Percentiles rank a stretch among this genome's conserved stretches.
Conservation (phyloP, 2,797 vertebrate species). For the Propithecus deckenii region DNA sequence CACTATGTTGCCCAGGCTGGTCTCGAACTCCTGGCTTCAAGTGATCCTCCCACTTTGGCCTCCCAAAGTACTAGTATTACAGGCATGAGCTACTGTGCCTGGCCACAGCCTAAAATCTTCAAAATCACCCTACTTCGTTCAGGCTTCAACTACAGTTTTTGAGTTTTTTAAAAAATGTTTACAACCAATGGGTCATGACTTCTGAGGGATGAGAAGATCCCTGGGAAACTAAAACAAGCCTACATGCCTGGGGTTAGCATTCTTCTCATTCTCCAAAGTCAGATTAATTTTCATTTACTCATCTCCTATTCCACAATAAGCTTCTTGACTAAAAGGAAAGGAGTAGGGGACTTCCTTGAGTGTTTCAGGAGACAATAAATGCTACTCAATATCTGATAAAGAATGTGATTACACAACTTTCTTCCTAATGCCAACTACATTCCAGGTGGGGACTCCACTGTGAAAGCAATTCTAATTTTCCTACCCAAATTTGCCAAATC, state of each 20-base stretch:
- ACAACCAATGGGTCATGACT: background rate
- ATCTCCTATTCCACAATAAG: constrained; percentile 40
- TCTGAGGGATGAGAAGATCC: background rate
- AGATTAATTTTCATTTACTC: constrained; percentile 46
- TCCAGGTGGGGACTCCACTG: constrained; percentile 46
- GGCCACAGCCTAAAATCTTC: background rate
- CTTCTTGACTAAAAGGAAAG: constrained; percentile 36
- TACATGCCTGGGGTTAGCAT: constrained; percentile 42
- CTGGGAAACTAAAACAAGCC: constrained; percentile 41
- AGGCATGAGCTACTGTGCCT: background rate
- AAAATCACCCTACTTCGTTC: background rate
- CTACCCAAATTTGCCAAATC: constrained; percentile 49
- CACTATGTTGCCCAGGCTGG: background rate
- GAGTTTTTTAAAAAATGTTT: background rate
- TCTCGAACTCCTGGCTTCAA: background rate
- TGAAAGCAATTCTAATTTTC: constrained; percentile 63
- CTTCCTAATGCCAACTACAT: constrained; percentile 27
- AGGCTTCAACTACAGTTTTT: background rate
- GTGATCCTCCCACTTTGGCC: background rate
- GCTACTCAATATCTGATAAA: constrained; percentile 56
- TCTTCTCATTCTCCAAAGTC: constrained; percentile 54
- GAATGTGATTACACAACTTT: constrained; percentile 53
- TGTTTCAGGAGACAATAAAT: constrained; percentile 46
- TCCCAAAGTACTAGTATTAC: background rate
- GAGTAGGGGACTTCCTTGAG: constrained; percentile 4